A percentile compares a stretch with the other conserved stretches of the same genome.
These are phyloP conservation scores for Anhinga anhinga DNA, from an alignment of 2,113 vertebrate genomes.

Conservation along the genomic window DNA sequence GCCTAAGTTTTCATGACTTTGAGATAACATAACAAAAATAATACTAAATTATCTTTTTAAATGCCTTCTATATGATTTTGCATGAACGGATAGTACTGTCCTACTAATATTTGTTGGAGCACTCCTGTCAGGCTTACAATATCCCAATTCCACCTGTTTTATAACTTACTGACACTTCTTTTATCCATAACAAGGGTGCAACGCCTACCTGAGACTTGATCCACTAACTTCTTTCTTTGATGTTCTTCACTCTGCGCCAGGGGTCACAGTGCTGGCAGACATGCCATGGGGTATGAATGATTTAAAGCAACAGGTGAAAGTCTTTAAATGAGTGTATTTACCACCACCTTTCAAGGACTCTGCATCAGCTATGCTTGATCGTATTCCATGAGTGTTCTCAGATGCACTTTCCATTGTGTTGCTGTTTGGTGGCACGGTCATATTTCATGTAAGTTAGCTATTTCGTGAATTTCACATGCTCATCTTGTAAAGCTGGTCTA, in stretches of 20 bases:
- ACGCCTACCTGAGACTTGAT: conserved; percentile 65
- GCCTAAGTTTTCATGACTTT: background rate
- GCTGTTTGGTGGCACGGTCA: background rate
- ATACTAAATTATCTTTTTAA: background rate
- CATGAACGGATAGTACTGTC: accelerated
- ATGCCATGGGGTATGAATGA: conserved; percentile 43
- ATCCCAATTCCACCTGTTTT: conserved; percentile 70
- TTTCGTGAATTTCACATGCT: conserved; percentile 36
- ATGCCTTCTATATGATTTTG: background rate
- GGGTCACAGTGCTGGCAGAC: conserved; percentile 60
- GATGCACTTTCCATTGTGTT: conserved; percentile 58
- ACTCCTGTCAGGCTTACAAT: background rate
- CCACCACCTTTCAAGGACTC: conserved; percentile 51
- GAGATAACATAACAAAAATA: background rate
- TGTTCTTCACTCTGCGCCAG: conserved; percentile 50
- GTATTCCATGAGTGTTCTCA: conserved; percentile 31
- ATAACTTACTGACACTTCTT: conserved; percentile 68
- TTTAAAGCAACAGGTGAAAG: conserved; percentile 77
- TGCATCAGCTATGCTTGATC: conserved; percentile 45
- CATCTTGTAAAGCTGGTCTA: conserved; percentile 15
- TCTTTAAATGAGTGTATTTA: conserved; percentile 61
- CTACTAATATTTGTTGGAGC: background rate
- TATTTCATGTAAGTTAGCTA: conserved; percentile 43
- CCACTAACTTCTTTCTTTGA: conserved; percentile 75
- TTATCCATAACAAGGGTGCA: conserved; percentile 62